Percentiles rank a stretch among this genome's conserved stretches.
Evolutionary conservation across 2,113 vertebrate genomes (phyloP).

Genomic region (Sakesphorus luctuosus): DNA sequence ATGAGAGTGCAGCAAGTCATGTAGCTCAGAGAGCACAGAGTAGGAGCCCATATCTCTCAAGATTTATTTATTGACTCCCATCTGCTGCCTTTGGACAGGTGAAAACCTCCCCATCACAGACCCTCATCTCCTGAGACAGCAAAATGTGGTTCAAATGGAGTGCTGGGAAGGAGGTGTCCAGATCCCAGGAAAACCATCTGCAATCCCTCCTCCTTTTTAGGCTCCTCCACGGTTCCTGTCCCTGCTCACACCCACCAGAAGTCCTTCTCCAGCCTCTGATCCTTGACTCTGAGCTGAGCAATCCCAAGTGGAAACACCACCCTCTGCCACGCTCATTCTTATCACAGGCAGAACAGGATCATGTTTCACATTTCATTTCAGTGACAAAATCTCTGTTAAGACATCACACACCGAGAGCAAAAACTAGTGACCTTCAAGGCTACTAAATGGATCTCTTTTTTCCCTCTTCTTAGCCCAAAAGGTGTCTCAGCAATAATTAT

Average conservation of each 20-base stretch:
- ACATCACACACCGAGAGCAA: background rate
- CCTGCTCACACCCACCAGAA: background rate
- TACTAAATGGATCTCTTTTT: background rate
- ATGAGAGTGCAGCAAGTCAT: background rate
- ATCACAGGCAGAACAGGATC: background rate
- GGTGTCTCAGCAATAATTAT: background rate
- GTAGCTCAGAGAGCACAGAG: background rate
- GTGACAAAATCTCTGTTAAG: background rate
- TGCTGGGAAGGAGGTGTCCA: background rate
- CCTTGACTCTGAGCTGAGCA: background rate
- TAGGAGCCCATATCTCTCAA: background rate
- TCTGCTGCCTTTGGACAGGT: background rate
- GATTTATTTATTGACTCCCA: background rate
- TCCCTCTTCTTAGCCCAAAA: background rate
- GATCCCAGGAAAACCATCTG: background rate
- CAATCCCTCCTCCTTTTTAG: background rate
- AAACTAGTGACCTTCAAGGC: background rate
- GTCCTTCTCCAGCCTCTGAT: background rate
- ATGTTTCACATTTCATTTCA: background rate
- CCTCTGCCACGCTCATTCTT: background rate
- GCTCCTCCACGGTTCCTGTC: background rate
- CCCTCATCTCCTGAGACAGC: background rate
- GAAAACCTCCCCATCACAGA: background rate
- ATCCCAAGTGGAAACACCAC: background rate
- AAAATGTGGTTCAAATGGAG: background rate